These are phyloP conservation scores for Hipparchia sbordonii DNA, from an alignment of 2,888 invertebrate species.

Conservation along the genomic window DNA sequence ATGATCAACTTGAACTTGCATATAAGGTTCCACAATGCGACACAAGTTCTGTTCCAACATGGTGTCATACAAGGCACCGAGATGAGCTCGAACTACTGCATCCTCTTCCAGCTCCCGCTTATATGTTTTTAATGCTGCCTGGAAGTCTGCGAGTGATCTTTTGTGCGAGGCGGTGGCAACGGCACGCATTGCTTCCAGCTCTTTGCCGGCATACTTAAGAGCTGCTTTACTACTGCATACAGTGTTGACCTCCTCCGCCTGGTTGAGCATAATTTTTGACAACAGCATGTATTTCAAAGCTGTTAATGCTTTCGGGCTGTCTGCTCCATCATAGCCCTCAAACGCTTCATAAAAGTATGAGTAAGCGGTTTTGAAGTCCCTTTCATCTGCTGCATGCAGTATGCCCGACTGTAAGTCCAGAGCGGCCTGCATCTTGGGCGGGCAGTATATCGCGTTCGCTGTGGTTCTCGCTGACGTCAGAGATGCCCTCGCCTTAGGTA, in stretches of 20 bases:
- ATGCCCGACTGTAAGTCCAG: conserved; percentile 99
- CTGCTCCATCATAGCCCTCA: conserved; percentile 98
- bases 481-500: conserved; percentile 98
- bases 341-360: conserved; percentile 99
- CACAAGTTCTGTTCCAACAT: conserved; percentile 99
- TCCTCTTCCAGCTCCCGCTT: conserved; percentile 96
- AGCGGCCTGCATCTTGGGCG: conserved; percentile 98
- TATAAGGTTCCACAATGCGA: conserved; percentile 99
- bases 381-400: conserved; percentile 99
- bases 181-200: conserved; percentile 98
- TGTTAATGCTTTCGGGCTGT: conserved; percentile 94
- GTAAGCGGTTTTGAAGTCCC: conserved; percentile 99
- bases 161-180: conserved; percentile 98
- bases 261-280: conserved; percentile 99
- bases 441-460: conserved; percentile 99
- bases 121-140: conserved; percentile 92
- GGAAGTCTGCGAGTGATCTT: conserved; percentile 98
- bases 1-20: conserved; percentile 96
- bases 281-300: conserved; percentile 99
- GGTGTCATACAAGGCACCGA: conserved; percentile 98
- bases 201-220: conserved; percentile 96
- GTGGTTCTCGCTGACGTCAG: conserved; percentile 99
- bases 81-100: conserved; percentile 97
- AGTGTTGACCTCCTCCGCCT: conserved; percentile 97
- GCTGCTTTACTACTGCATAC: conserved; percentile 98